These are phyloP conservation scores for Anolis apletophallus DNA, from an alignment of 2,797 vertebrate genomes.

Conservation along the genomic window DNA sequence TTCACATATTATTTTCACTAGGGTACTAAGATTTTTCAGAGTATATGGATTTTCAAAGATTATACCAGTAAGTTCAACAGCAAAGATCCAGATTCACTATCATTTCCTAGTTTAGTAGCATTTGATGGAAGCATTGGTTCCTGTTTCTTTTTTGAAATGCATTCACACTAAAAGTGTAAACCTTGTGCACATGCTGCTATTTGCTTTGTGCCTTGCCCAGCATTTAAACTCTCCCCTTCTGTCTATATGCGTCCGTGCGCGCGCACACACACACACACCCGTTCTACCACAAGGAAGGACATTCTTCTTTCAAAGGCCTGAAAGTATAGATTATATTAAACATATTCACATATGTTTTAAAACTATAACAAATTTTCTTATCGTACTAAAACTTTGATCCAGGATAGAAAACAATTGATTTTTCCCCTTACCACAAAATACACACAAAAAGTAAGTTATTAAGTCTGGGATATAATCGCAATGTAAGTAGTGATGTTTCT, in stretches of 20 bases:
- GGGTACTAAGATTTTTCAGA: background rate
- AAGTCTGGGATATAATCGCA: background rate
- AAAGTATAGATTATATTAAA: background rate
- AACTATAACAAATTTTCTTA: background rate
- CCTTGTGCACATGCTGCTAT: background rate
- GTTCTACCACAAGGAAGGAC: background rate
- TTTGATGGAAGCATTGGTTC: background rate
- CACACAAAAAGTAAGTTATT: background rate
- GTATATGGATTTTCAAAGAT: background rate
- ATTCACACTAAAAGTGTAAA: background rate
- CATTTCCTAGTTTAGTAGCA: background rate
- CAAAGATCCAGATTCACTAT: background rate
- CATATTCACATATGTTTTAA: background rate
- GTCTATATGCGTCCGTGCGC: too few relatives aligned
- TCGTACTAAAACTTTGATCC: background rate
- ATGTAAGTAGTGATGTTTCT: background rate
- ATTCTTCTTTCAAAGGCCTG: slow-evolving; percentile 20
- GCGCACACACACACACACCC: too few relatives aligned
- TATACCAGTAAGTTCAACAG: background rate
- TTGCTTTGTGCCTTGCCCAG: background rate
- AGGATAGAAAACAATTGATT: background rate
- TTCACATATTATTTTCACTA: slow-evolving; percentile 6
- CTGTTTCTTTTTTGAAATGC: background rate
- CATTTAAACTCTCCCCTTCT: background rate
- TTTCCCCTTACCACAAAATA: background rate